A percentile compares a stretch with the other conserved stretches of the same genome.
phyloP scores from a whole-genome alignment of 2,797 vertebrate genomes.

The Sternarchorhynchus goeldii region DNA sequence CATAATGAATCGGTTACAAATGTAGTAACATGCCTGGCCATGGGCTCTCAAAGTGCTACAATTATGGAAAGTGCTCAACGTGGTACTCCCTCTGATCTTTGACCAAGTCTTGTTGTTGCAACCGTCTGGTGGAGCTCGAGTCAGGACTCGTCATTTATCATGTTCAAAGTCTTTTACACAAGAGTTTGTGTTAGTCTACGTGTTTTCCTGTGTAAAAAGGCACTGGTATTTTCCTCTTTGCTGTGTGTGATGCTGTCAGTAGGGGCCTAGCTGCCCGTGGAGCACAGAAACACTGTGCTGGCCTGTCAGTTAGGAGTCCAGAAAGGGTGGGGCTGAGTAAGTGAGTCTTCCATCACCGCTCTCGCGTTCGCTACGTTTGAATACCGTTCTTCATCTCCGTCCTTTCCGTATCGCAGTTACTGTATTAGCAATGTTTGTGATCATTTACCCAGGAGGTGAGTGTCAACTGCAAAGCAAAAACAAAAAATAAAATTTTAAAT shows the following conservation, averaged over 20 bases:
- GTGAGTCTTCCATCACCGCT: constrained; percentile 44
- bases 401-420: constrained; percentile 50
- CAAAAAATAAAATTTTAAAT: background rate
- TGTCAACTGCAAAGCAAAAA: background rate
- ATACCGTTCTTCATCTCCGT: constrained; percentile 55
- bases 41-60: background rate
- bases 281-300: constrained; percentile 38
- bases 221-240: background rate
- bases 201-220: constrained; percentile 21
- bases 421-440: constrained; percentile 42
- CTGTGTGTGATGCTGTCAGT: constrained; percentile 29
- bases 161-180: background rate
- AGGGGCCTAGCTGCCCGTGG: constrained; percentile 29
- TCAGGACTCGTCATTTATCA: background rate
- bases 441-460: background rate
- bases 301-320: constrained; percentile 50
- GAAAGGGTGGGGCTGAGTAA: constrained; percentile 41
- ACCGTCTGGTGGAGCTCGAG: background rate
- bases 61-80: background rate
- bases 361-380: constrained; percentile 55
- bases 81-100: background rate
- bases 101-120: background rate
- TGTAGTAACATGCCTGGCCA: background rate
- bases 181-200: constrained; percentile 28
- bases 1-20: background rate